Evolutionary conservation across 1,140 invertebrate species (phyloP).

Genomic region (Xylocopa sonorina): DNA sequence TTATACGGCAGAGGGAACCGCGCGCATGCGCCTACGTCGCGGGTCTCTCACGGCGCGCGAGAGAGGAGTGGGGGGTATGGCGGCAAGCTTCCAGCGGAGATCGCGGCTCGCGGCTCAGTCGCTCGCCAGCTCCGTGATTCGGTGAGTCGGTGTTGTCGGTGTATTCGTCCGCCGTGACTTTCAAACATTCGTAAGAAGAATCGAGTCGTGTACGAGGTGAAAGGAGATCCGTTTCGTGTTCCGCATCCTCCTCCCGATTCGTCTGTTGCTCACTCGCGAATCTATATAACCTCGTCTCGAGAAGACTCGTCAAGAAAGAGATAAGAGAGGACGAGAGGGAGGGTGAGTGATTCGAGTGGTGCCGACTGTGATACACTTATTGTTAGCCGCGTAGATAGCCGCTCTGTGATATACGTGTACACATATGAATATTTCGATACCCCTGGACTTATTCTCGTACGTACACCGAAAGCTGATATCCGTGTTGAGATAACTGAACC

Average conservation of each 20-base stretch:
- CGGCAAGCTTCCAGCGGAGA: conserved; percentile 40
- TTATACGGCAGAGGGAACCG: conserved; percentile 5
- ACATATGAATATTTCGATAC: conserved; percentile 29
- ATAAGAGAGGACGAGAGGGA: not conserved
- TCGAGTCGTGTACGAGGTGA: conserved; percentile 25
- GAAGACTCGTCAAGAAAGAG: not conserved
- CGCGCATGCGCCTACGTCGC: conserved; percentile 13
- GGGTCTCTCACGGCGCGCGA: not conserved
- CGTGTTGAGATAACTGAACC: not conserved
- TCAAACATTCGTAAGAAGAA: not conserved
- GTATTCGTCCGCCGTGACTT: not conserved
- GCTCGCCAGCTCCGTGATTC: conserved; percentile 70
- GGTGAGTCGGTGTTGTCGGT: conserved; percentile 42
- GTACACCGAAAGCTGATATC: not conserved
- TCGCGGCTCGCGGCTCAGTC: conserved; percentile 65
- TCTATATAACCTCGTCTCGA: not conserved
- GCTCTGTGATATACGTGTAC: conserved; percentile 18
- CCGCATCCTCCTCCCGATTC: conserved; percentile 11
- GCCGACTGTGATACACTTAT: conserved; percentile 43
- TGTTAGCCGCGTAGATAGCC: conserved; percentile 28
- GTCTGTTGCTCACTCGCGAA: not conserved
- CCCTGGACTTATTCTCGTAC: conserved; percentile 2
- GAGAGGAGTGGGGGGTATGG: conserved; percentile 28
- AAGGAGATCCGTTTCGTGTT: conserved; percentile 31
- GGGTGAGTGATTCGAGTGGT: conserved; percentile 23